Base-by-base conservation (phyloP, 2,113 vertebrate species). In the Chionodraco myersi region DNA sequence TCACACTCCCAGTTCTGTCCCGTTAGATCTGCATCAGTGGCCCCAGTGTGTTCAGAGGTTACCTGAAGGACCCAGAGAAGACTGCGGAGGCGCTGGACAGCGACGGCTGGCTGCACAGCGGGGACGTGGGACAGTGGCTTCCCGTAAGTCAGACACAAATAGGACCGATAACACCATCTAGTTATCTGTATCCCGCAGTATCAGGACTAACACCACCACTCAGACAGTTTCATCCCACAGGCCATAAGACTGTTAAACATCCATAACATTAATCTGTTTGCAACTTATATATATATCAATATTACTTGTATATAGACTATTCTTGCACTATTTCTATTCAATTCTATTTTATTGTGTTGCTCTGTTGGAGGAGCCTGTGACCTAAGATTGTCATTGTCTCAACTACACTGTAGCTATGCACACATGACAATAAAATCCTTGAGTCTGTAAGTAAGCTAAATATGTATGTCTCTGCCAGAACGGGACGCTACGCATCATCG, bases 71-170 rank as follows among this genome's bases (percentile, higher is more conserved):
- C 65, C 82, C 91, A 6, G 92, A 93, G 13, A 89, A 66, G 81
- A 96, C 94, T 0, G 89, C 92, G 0, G 94, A 95, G 68, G 91
- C 94, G 12, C 75, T 96, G 91, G 94, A 95, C 83, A 49, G 82
- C 1, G 94, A 95, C 0, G 95, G 94, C 66, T 96, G 95, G 95
- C 92, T 95, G 59, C 95, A 96, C 89, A 95, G 89, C 0, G 95
- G 95, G 4, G 95, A 95, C 1, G 95, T 96, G 76, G 95, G 95
- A 70, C 93, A 95, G 85, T 95, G 95, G 95, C 94, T 96, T 52
- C 91, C 92, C 18, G 95, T 95, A 85, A 93, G 92, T 51, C 1
- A 30, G 6, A 60, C 7, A 56, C 13, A 12, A 6, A 41, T 6
- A 41, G 5, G 52, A 21, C 3, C 0, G 13, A 5, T 45, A 1